These are phyloP conservation scores for Xylota sylvarum DNA, from an alignment of 2,888 invertebrate genomes.

Conservation along the genomic window DNA sequence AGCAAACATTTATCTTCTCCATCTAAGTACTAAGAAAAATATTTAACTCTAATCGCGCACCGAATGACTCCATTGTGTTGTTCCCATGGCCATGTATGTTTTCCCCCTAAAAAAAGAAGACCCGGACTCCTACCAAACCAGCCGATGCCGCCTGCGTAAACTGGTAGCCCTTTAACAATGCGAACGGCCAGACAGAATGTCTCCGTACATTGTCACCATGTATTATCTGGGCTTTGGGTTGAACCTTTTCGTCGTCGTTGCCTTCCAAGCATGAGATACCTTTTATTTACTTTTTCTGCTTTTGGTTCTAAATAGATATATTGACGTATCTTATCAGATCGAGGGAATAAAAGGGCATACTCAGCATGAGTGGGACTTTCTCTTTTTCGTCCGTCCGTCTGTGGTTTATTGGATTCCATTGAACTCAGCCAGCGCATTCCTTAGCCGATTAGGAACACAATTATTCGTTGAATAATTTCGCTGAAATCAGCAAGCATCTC, in stretches of 20 bases:
- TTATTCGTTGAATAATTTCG: slow-evolving; percentile 9
- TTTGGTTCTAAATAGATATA: slow-evolving; percentile 40
- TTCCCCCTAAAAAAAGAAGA: slow-evolving; percentile 3
- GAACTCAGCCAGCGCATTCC: slow-evolving; percentile 43
- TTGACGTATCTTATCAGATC: slow-evolving; percentile 69
- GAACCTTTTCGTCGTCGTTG: slow-evolving; percentile 40
- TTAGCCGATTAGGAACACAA: slow-evolving; percentile 38
- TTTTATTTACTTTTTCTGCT: slow-evolving; percentile 24
- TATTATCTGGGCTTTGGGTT: slow-evolving; percentile 38
- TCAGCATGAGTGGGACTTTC: slow-evolving; percentile 50
- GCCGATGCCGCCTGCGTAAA: slow-evolving; percentile 64
- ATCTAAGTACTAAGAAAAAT: slow-evolving; percentile 73
- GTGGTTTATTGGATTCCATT: slow-evolving; percentile 20
- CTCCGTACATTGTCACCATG: slow-evolving; percentile 70
- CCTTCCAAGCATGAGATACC: slow-evolving; percentile 4
- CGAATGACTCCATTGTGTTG: slow-evolving; percentile 64
- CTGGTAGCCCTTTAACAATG: slow-evolving; percentile 72
- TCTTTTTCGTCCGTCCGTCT: slow-evolving; percentile 32
- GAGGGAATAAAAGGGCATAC: slow-evolving; percentile 22
- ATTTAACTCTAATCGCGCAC: slow-evolving; percentile 74
- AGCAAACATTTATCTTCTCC: slow-evolving; percentile 72
- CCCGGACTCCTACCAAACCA: slow-evolving; percentile 6
- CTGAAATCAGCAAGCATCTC: slow-evolving; percentile 18
- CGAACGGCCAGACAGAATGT: slow-evolving; percentile 66
- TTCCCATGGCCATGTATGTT: slow-evolving; percentile 27